phyloP scores from a whole-genome alignment of 2,797 vertebrate genomes.

The Fundulus diaphanus region DNA sequence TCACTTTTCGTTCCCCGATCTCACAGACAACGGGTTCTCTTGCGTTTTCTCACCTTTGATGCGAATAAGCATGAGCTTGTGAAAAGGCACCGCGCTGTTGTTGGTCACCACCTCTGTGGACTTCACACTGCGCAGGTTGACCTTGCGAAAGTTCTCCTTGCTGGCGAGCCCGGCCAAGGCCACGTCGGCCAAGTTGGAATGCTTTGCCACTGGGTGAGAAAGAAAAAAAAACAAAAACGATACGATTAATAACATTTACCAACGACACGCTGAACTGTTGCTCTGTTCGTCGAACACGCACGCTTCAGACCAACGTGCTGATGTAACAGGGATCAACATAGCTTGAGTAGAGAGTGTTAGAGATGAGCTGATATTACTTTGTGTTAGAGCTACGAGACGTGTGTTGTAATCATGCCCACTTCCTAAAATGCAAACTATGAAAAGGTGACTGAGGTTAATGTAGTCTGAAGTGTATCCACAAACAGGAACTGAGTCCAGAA shows the following conservation, averaged over 20 bases:
- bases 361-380: background rate
- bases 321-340: background rate
- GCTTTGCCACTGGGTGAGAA: constrained; percentile 80
- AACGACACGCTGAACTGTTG: background rate
- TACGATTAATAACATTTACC: constrained; percentile 3
- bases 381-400: background rate
- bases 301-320: background rate
- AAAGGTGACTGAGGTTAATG: constrained; percentile 13
- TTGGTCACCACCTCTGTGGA: constrained; percentile 85
- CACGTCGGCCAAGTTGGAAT: constrained; percentile 83
- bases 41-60: constrained; percentile 81
- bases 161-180: constrained; percentile 85
- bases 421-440: constrained; percentile 33
- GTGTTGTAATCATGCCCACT: background rate
- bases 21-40: background rate
- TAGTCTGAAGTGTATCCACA: background rate
- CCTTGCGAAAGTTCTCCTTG: constrained; percentile 86
- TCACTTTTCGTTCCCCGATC: background rate
- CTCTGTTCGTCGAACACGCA: background rate
- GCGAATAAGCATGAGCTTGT: constrained; percentile 86
- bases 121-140: constrained; percentile 82
- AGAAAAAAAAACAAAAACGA: constrained; percentile 11
- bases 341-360: background rate
- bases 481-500: constrained; percentile 19
- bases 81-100: constrained; percentile 83